These are phyloP conservation scores for Sipha maydis DNA, from an alignment of 2,888 invertebrate genomes.

Conservation along the genomic window DNA sequence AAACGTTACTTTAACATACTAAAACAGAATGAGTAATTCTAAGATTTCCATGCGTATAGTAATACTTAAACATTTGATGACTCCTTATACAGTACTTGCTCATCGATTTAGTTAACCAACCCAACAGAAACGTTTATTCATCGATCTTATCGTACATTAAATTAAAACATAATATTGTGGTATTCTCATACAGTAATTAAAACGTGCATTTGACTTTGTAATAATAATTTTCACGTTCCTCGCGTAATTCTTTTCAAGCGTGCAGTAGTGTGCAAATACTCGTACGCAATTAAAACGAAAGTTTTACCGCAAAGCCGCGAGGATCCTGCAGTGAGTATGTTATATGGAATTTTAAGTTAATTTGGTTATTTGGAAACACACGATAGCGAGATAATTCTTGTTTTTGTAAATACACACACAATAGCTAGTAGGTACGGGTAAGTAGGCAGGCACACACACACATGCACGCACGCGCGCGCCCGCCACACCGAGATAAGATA, in stretches of 20 bases:
- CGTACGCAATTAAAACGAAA: no score
- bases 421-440: no score
- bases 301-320: neutral
- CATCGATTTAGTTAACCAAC: neutral
- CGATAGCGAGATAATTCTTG: neutral
- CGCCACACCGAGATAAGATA: conserved; percentile 23
- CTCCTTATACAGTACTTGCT: neutral
- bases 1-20: neutral
- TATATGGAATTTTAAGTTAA: conserved; percentile 6
- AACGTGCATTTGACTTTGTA: neutral
- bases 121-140: neutral
- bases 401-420: conserved; percentile 36
- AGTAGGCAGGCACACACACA: neutral
- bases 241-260: neutral
- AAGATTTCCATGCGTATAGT: neutral
- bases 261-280: neutral
- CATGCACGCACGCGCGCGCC: neutral
- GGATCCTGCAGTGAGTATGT: neutral
- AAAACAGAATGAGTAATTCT: neutral
- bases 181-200: neutral
- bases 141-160: neutral
- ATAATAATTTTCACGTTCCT: neutral
- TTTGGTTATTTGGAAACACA: neutral
- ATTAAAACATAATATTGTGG: neutral
- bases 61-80: neutral